Evolutionary conservation across 2,797 vertebrate genomes (phyloP).

Genomic region (Myotis findleyi): DNA sequence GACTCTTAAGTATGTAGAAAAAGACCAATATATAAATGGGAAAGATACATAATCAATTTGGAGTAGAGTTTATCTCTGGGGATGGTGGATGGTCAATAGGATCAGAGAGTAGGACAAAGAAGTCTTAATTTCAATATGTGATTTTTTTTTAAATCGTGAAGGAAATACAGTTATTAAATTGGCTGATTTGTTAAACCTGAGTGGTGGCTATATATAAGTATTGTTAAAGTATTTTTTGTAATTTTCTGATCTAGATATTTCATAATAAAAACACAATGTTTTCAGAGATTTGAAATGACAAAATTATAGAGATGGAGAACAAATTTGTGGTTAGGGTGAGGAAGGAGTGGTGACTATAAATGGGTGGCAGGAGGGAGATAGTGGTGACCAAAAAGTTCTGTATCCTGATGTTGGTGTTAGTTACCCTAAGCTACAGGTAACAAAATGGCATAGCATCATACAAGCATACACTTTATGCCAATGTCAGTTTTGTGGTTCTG

Average conservation of each 20-base stretch:
- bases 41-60: background rate
- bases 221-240: background rate
- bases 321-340: background rate
- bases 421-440: background rate
- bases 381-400: background rate
- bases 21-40: background rate
- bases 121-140: background rate
- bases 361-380: no score
- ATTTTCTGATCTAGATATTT: background rate
- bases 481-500: background rate
- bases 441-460: background rate
- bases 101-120: background rate
- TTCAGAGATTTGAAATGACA: constrained; percentile 17
- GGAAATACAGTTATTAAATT: constrained; percentile 5
- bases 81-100: background rate
- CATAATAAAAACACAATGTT: constrained; percentile 22
- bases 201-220: background rate
- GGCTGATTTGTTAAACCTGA: background rate
- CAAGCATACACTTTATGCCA: background rate
- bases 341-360: background rate
- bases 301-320: background rate
- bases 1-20: background rate
- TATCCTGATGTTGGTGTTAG: background rate
- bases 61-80: background rate
- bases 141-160: background rate